phyloP scores from a whole-genome alignment of 1,140 invertebrate genomes.

The Oryctes rhinoceros region DNA sequence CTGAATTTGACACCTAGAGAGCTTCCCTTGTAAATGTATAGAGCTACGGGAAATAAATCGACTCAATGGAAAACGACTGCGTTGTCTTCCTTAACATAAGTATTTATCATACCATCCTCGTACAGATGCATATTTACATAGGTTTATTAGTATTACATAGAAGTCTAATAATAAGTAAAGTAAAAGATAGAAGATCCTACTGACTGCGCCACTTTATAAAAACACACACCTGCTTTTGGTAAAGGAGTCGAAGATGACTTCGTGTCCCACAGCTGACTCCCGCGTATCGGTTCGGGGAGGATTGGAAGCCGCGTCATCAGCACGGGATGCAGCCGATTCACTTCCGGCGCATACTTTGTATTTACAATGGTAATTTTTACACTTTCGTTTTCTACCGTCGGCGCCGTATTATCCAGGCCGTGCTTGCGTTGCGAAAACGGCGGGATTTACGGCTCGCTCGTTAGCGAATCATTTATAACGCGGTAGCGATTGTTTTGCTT shows the following conservation, averaged over 20 bases:
- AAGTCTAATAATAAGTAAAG: too few species aligned
- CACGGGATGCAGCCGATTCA: background rate
- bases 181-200: background rate
- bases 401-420: background rate
- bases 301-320: background rate
- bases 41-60: too few species aligned
- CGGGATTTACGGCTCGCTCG: background rate
- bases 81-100: too few species aligned
- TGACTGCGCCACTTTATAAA: background rate
- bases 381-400: constrained; percentile 48
- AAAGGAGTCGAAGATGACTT: background rate
- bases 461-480: constrained; percentile 19
- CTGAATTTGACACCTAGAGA: too few species aligned
- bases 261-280: constrained; percentile 4
- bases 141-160: too few species aligned
- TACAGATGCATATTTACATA: too few species aligned
- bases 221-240: background rate
- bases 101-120: too few species aligned
- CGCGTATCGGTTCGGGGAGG: background rate
- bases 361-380: constrained; percentile 55
- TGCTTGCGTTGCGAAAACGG: background rate
- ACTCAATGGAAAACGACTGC: too few species aligned
- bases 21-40: too few species aligned
- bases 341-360: constrained; percentile 41
- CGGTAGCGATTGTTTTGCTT: too few species aligned